Percentiles rank a stretch among this genome's conserved stretches.
These are phyloP conservation scores for Drosophila crucigera DNA, from an alignment of 2,888 invertebrate genomes.

Conservation along the genomic window DNA sequence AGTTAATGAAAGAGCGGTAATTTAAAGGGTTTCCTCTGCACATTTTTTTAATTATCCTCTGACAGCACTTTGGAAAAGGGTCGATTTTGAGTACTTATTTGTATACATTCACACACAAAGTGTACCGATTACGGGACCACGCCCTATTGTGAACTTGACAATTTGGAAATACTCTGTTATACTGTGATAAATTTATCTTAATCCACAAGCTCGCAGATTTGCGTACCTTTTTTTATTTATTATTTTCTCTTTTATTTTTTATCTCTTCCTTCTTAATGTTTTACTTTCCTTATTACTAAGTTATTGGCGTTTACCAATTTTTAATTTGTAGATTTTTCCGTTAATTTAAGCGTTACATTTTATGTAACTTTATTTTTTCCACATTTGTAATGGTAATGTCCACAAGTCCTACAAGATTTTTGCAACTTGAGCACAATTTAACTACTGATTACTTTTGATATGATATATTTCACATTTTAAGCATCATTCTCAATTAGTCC, in stretches of 20 bases:
- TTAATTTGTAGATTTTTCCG: not conserved
- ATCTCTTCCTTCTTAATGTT: not conserved
- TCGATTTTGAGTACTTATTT: not conserved
- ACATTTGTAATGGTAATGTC: fast-evolving
- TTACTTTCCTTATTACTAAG: not conserved
- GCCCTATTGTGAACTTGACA: not conserved
- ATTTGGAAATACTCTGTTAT: not conserved
- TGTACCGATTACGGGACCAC: not conserved
- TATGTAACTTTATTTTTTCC: not conserved
- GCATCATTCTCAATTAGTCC: not conserved
- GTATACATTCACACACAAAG: not conserved
- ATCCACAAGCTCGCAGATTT: not conserved
- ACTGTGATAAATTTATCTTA: not conserved
- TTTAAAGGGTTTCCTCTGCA: not conserved
- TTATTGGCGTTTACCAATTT: not conserved
- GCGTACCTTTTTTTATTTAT: too few species aligned
- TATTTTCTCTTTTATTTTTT: not conserved
- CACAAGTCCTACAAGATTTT: not conserved
- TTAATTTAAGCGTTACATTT: too few species aligned
- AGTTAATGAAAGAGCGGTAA: constrained; percentile 2
- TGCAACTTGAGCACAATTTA: not conserved
- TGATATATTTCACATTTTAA: not conserved
- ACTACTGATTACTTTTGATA: not conserved
- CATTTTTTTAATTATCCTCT: not conserved
- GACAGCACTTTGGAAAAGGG: not conserved